Evolutionary conservation across 2,113 vertebrate genomes (phyloP), one percentile per base, ranked within the genome.

Genomic region (Calidris pugnax): DNA sequence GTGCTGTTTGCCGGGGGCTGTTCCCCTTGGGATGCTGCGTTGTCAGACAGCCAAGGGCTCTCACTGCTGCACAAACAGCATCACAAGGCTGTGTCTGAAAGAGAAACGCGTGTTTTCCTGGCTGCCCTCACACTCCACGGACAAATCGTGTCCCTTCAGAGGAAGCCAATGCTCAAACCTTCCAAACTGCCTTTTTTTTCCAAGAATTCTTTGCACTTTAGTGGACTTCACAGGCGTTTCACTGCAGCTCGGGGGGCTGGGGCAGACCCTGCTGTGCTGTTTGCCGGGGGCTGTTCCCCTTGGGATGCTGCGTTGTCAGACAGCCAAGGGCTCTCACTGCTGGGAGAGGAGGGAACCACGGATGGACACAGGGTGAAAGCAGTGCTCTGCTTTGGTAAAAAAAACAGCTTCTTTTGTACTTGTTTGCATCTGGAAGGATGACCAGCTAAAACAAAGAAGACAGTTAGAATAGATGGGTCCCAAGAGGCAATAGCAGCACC

Each of bases 11-110:
- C 37, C 7, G 4, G 48, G 47, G 32, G 19, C 83, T 55, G n/a
- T 6, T 5, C 2, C 2, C 3, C 1, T 43, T 59, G 9, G 8
- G 24, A 5, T 6, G 8, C 7, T 2, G n/a, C 4, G 1, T 8
- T 16, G 12, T 14, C 51, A 28, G 69, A 33, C 62, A n/a, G 8
- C 6, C 59, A 5, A 13, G 53, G 4, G 16, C 26, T 39, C 41
- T n/a, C n/a, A n/a, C n/a, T n/a, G n/a, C n/a, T n/a, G 80, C 28
- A 5, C 68, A 27, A 16, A 9, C 39, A 14, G 53, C 1, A 10
- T 7, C 50, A 30, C 33, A 4, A 30, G 41, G 26, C 17, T 27
- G 26, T 18, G 14, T 30, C 22, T n/a, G 53, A 32, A 14, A 41
- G 11, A 41, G 37, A 27, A 62, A n/a, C 5, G 43, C 8, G 0